Base-by-base conservation (phyloP, 2,113 vertebrate genomes). In the Microtus montanus region DNA sequence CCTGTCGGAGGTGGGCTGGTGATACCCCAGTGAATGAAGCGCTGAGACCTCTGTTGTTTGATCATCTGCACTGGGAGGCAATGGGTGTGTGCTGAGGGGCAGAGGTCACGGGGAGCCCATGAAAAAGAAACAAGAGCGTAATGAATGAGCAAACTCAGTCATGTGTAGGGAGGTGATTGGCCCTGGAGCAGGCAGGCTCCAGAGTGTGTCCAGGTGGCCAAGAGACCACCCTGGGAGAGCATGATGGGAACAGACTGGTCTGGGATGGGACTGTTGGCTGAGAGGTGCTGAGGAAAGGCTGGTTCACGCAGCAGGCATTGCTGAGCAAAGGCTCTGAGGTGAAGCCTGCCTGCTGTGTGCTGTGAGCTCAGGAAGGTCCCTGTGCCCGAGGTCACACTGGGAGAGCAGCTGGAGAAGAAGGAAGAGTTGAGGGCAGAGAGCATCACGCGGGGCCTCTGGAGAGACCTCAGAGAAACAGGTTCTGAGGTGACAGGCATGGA, bases 1-100 rank as follows among this genome's bases (percentile, higher is more conserved):
- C 49, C 26, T 30, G 15, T 41, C n/a, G 7, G 52, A 70, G 3
- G 28, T 38, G 61, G 77, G 54, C 1, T 96, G 61, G 30, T 26
- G 17, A 44, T 28, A 58, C 0, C 38, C 12, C 10, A 44, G 73
- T 58, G 74, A 47, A 54, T 0, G 2, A 68, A 52, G 24, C n/a
- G 28, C 77, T 22, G 7, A 35, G 75, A 52, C 54, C 7, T 33
- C 70, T 70, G 58, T 7, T 70, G 26, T 44, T 28, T 15, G 5
- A 26, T 1, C 38, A 63, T 79, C 17, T 24, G 38, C 7, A 2
- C 0, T 30, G 63, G 52, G 80, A 88, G 41, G 8, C 17, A 49
- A 12, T 9, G 22, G 20, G 7, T n/a, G 41, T 35, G 41, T 8
- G 8, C 49, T 10, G 10, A 64, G 49, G 47, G 47, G 5, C 2